These are phyloP conservation scores for Helicoverpa armigera DNA, from an alignment of 1,140 invertebrate species.

Conservation along the genomic window DNA sequence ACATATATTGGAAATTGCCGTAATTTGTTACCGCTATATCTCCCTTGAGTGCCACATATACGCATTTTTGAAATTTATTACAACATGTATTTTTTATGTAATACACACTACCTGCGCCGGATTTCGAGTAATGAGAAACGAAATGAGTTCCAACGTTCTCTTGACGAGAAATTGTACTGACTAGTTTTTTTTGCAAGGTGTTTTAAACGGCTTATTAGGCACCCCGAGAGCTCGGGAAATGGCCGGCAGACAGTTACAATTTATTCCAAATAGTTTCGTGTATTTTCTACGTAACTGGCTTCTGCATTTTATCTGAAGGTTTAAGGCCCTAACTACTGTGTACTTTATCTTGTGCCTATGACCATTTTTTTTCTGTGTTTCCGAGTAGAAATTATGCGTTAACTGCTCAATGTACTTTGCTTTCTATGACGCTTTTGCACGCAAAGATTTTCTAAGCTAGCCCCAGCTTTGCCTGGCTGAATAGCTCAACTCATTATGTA, in stretches of 20 bases:
- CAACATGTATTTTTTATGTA: conserved; percentile 61
- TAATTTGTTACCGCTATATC: conserved; percentile 77
- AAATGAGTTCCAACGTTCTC: conserved; percentile 47
- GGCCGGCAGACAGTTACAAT: conserved; percentile 26
- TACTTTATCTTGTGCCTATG: neutral
- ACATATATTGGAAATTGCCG: conserved; percentile 77
- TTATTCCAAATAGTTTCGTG: conserved; percentile 28
- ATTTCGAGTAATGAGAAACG: conserved; percentile 51
- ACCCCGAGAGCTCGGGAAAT: conserved; percentile 26
- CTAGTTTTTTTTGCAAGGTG: conserved; percentile 36
- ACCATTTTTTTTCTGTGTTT: too few relatives aligned
- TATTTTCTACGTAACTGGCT: conserved; percentile 19
- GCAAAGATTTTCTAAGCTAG: too few relatives aligned
- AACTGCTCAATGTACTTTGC: too few relatives aligned
- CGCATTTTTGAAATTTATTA: conserved; percentile 71
- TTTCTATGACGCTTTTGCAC: too few relatives aligned
- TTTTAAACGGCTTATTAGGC: conserved; percentile 44
- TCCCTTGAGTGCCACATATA: conserved; percentile 65
- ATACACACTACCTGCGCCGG: conserved; percentile 34
- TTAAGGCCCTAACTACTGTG: neutral
- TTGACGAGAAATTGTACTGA: conserved; percentile 49
- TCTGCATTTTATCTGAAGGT: neutral
- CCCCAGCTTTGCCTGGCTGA: too few relatives aligned
- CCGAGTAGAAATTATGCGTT: too few relatives aligned
- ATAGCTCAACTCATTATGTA: neutral